Evolutionary conservation across 2,888 invertebrate species (phyloP).

Genomic region (Clunio marinus): DNA sequence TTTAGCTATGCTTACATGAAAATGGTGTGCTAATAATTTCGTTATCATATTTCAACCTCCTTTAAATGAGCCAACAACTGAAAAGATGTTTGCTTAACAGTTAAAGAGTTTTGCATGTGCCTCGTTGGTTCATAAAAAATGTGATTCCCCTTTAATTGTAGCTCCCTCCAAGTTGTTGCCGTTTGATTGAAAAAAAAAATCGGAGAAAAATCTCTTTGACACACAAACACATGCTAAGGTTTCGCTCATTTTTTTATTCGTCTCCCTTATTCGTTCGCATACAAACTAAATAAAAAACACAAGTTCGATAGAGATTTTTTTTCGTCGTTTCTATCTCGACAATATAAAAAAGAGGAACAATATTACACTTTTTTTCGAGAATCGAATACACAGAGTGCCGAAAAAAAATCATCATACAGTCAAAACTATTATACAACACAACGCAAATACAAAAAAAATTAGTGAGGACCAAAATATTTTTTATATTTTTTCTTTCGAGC

Average conservation of each 20-base stretch:
- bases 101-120: too few relatives aligned
- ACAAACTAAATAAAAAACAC: too few relatives aligned
- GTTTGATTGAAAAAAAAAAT: too few relatives aligned
- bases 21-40: too few relatives aligned
- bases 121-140: too few relatives aligned
- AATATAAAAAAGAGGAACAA: slow-evolving; percentile 20
- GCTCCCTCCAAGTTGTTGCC: slow-evolving; percentile 20
- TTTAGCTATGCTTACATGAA: too few relatives aligned
- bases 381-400: not conserved
- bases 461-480: slow-evolving; percentile 34
- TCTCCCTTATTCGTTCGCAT: slow-evolving; percentile 1
- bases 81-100: too few relatives aligned
- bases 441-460: slow-evolving; percentile 19
- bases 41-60: too few relatives aligned
- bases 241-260: slow-evolving; percentile 11
- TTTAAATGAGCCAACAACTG: too few relatives aligned
- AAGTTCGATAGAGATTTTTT: slow-evolving; percentile 18
- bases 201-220: slow-evolving; percentile 17
- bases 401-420: slow-evolving; percentile 27
- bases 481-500: slow-evolving; percentile 35
- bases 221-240: not conserved
- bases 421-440: slow-evolving; percentile 29
- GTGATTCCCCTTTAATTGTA: not conserved
- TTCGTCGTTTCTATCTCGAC: slow-evolving; percentile 19
- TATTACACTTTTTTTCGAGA: not conserved